These are phyloP conservation scores for Sebastes iracundus DNA, from an alignment of 2,797 vertebrate species.

Conservation along the genomic window DNA sequence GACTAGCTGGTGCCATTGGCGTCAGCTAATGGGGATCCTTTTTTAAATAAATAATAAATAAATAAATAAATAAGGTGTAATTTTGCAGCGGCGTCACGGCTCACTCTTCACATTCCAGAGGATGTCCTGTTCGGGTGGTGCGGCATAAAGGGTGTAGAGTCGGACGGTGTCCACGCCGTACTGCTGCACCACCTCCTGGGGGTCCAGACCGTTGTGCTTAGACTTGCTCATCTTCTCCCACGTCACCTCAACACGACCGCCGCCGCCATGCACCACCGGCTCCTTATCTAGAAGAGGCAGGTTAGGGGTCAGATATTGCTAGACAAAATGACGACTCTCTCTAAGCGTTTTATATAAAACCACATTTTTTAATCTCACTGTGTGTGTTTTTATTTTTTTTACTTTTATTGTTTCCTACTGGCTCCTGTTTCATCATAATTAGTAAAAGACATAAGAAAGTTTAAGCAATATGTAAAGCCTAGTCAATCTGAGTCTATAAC, in stretches of 20 bases:
- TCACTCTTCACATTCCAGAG: slow-evolving; percentile 96
- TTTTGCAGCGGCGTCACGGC: slow-evolving; percentile 31
- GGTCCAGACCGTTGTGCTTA: slow-evolving; percentile 94
- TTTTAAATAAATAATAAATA: too few relatives aligned
- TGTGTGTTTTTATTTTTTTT: not conserved
- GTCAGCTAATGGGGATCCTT: too few relatives aligned
- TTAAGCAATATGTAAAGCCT: not conserved
- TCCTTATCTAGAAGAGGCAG: slow-evolving; percentile 78
- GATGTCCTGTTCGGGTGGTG: slow-evolving; percentile 95
- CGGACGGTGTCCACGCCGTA: slow-evolving; percentile 93
- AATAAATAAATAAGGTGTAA: not conserved
- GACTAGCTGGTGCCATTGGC: accelerated
- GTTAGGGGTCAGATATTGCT: not conserved
- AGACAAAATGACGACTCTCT: not conserved
- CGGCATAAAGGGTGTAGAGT: slow-evolving; percentile 92
- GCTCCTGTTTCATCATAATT: not conserved
- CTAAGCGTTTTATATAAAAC: not conserved
- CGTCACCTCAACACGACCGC: slow-evolving; percentile 83
- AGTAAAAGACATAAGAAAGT: not conserved
- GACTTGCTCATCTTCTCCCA: slow-evolving; percentile 99
- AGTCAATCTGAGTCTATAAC: not conserved
- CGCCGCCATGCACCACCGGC: slow-evolving; percentile 79
- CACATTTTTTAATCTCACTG: not conserved
- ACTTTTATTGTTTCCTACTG: not conserved
- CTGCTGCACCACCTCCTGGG: slow-evolving; percentile 87